Evolutionary conservation across 1,140 invertebrate genomes (phyloP), one percentile per base, ranked within the genome.

Genomic region (Drosophila pandora): DNA sequence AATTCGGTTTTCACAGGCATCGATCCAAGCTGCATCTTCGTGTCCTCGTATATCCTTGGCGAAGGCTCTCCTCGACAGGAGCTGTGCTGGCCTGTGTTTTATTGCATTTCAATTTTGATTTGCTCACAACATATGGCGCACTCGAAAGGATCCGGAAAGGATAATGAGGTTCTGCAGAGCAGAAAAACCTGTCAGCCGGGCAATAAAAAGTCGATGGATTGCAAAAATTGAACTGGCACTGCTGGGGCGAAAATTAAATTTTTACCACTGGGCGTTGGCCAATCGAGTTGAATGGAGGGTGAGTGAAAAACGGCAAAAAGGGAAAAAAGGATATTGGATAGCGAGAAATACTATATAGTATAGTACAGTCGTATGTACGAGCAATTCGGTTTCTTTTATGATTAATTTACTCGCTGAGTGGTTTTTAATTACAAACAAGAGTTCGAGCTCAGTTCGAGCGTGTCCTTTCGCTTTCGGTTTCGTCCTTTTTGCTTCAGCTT

Each of bases 351-450:
- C 25, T 47, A 22, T 47, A 23, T 47, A 22, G 34, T 4, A 37
- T 10, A 37, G 34, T n/a, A 4, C 10, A 37, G 10, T 32, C 17
- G 17, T 45, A 45, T 45, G 39, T 41, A 23, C 47, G 4, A 60
- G 49, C 48, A 10, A 41, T 13, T 43, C 41, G 63, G 39, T 70
- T 78, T 62, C 60, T 59, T 87, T 87, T 87, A 87, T 87, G 83
- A 87, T 87, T 88, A 88, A 87, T 87, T 87, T 76, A 83, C 79
- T 88, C 83, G 83, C 83, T 87, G 83, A 87, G 83, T 87, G 83
- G 75, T 88, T 87, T 88, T 87, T 87, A 87, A 87, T 87, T 87
- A 87, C 83, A 88, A 88, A 83, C 84, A 87, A 88, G 83, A 88
- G 75, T 79, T 83, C 17, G 70, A 73, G 71, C 72, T 56, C 49